A percentile compares a stretch with the other conserved stretches of the same genome.
phyloP scores from a whole-genome alignment of 2,113 vertebrate genomes.

The Cochlearius cochlearius region DNA sequence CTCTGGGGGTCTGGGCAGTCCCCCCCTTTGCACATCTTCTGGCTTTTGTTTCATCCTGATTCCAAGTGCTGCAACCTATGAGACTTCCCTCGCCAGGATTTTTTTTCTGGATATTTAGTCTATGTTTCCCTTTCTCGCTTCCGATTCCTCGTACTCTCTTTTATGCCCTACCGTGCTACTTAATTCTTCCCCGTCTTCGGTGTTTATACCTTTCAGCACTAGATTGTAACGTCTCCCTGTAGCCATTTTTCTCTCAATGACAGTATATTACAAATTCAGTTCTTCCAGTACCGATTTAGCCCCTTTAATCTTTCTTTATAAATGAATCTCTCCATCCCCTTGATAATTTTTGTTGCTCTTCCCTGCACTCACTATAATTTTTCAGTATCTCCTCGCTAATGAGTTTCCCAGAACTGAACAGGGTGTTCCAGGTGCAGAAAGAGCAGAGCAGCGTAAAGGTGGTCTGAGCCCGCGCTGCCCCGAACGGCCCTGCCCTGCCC shows the following conservation, averaged over 20 bases:
- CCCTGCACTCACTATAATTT: slow-evolving; percentile 43
- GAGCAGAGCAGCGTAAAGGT: background rate
- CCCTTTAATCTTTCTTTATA: slow-evolving; percentile 56
- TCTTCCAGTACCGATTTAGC: slow-evolving; percentile 26
- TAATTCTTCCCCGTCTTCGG: background rate
- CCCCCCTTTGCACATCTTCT: background rate
- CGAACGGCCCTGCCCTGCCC: background rate
- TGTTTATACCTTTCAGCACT: background rate
- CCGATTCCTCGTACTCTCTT: background rate
- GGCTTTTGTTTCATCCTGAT: background rate
- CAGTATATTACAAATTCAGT: slow-evolving; percentile 27
- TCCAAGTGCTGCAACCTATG: background rate
- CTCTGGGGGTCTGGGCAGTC: rapidly evolving
- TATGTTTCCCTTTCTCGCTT: background rate
- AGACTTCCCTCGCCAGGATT: background rate
- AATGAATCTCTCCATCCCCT: slow-evolving; percentile 32
- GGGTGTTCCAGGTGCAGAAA: background rate
- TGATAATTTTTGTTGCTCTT: slow-evolving; percentile 63
- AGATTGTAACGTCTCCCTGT: background rate
- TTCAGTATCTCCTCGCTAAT: slow-evolving; percentile 46
- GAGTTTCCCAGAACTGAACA: slow-evolving; percentile 8
- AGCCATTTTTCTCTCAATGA: slow-evolving; percentile 12
- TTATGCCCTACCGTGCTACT: background rate
- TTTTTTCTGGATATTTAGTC: background rate
- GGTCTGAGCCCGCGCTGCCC: background rate